Evolutionary conservation across 1,140 invertebrate species (phyloP).

Genomic region (Drosophila nebulosa): DNA sequence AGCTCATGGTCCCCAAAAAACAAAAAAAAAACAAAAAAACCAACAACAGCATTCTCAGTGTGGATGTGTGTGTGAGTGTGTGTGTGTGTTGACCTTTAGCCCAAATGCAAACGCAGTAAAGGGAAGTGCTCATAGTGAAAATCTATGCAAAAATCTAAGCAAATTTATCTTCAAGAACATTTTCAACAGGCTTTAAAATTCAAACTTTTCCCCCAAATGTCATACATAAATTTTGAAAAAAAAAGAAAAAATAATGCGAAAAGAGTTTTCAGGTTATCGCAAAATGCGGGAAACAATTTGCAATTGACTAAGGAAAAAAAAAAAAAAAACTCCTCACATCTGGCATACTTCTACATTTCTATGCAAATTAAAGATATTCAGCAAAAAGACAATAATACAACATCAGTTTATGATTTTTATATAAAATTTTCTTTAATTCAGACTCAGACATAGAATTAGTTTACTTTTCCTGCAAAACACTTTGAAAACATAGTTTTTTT

Average conservation of each 20-base stretch:
- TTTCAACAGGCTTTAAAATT: conserved; percentile 50
- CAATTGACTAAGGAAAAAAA: too few species aligned
- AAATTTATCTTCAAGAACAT: conserved; percentile 64
- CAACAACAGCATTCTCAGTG: conserved; percentile 25
- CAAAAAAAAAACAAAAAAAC: neutral
- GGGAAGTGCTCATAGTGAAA: conserved; percentile 34
- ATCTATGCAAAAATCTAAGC: conserved; percentile 63
- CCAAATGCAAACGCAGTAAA: conserved; percentile 31
- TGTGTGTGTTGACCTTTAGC: conserved; percentile 60
- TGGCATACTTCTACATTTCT: too few species aligned
- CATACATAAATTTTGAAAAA: neutral
- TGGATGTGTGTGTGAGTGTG: conserved; percentile 33
- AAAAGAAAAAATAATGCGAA: conserved; percentile 13
- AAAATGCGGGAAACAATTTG: too few species aligned
- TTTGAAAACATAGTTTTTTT: too few species aligned
- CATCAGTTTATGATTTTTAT: too few species aligned
- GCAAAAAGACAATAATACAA: too few species aligned
- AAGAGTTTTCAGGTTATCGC: conserved; percentile 16
- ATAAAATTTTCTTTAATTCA: too few species aligned
- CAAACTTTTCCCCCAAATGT: conserved; percentile 15
- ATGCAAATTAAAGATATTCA: too few species aligned
- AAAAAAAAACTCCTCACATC: too few species aligned
- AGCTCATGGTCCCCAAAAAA: neutral
- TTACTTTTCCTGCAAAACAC: too few species aligned
- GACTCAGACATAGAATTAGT: too few species aligned